Base-by-base conservation (phyloP, 2,888 invertebrate genomes). In the Trichopoda pennipes region DNA sequence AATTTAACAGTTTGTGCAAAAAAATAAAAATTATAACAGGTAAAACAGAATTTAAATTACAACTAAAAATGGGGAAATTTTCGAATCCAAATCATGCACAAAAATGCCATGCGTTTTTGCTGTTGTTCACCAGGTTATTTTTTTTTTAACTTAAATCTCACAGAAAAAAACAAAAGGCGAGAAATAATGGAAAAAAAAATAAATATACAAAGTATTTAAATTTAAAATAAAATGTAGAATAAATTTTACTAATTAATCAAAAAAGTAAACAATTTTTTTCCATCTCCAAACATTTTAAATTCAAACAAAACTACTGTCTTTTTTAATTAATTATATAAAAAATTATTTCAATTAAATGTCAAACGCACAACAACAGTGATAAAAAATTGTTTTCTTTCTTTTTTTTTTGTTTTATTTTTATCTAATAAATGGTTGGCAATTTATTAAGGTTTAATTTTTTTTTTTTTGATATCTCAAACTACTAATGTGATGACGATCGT, bases 71-170 rank as follows among this genome's bases (percentile, higher is more conserved):
- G 35, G 28, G 19, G 10, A 47, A 63, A 78, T 60, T 74, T 56
- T 61, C 19, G 55, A 19, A 64, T 12, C 61, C 68, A 82, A 68
- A 83, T 86, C 89, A 89, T 89, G 89, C 89, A 89, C 89, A 89
- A 89, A 89, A 89, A 89, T 89, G 89, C 88, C 89, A 89, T 89
- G 89, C 89, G 86, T 84, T 83, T 76, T 55, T 66, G 53, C 9
- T 19, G n/a, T 60, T 28, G 19, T 51, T 58, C 21, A 47, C 55
- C 35, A 38, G 42, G 49, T 66, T 53, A 42, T 53, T 49, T 47
- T 38, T 68, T 44, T 6, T 47, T 70, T 35, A 70, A 55, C 68
- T 35, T 28, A 49, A 55, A 58, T 66, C 16, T 58, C n/a, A 28
- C n/a, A 70, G 47, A 63, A 63, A n/a, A 69, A 69, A 19, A 47